These are phyloP conservation scores for Ladona fulva DNA, from an alignment of 1,140 invertebrate species.

Conservation along the genomic window DNA sequence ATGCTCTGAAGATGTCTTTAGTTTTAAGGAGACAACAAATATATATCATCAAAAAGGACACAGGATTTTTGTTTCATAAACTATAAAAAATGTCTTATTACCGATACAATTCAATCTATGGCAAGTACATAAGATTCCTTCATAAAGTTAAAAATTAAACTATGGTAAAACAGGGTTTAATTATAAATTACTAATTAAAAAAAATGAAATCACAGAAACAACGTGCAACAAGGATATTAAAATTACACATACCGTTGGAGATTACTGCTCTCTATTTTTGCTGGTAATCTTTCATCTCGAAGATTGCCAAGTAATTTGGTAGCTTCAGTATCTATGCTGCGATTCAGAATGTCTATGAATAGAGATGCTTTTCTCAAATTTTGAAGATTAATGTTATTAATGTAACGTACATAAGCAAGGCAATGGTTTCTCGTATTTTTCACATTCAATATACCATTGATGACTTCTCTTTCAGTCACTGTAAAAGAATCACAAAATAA, in stretches of 20 bases:
- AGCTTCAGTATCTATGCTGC: slow-evolving; percentile 89
- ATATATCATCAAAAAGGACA: too few relatives aligned
- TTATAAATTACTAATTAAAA: too few relatives aligned
- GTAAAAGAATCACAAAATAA: slow-evolving; percentile 28
- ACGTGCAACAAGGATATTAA: too few relatives aligned
- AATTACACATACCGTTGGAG: slow-evolving; percentile 60
- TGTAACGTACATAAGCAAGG: slow-evolving; percentile 89
- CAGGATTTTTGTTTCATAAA: too few relatives aligned
- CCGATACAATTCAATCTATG: too few relatives aligned
- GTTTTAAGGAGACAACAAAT: too few relatives aligned
- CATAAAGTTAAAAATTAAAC: too few relatives aligned
- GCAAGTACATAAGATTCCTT: too few relatives aligned
- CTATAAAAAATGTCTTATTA: too few relatives aligned
- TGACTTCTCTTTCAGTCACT: slow-evolving; percentile 97
- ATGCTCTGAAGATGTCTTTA: too few relatives aligned
- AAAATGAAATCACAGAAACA: too few relatives aligned
- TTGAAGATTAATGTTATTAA: slow-evolving; percentile 95
- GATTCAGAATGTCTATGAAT: slow-evolving; percentile 89
- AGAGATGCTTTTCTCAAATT: slow-evolving; percentile 87
- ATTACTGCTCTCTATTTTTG: slow-evolving; percentile 81
- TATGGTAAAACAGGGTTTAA: too few relatives aligned
- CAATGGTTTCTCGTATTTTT: slow-evolving; percentile 94
- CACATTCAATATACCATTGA: slow-evolving; percentile 87
- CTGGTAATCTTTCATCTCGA: slow-evolving; percentile 74
- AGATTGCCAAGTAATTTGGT: slow-evolving; percentile 81